phyloP scores from a whole-genome alignment of 2,113 vertebrate genomes.

The Caranx melampygus region DNA sequence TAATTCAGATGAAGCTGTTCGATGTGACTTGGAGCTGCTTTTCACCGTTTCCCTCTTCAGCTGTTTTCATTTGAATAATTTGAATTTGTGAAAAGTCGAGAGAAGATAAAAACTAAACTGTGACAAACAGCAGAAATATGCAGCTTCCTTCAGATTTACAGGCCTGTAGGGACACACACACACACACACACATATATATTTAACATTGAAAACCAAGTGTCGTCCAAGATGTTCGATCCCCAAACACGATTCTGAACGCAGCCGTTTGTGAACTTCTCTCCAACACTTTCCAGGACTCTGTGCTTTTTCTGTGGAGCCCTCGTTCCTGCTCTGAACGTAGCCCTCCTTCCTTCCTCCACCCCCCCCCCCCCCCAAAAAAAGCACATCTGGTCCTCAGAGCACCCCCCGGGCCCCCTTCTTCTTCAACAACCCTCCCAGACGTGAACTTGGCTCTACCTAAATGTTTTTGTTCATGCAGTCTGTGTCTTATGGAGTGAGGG shows the following conservation, averaged over 20 bases:
- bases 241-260: not conserved
- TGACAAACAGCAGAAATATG: not conserved
- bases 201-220: not conserved
- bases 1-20: not conserved
- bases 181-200: no score
- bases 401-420: constrained; percentile 74
- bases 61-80: not conserved
- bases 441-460: constrained; percentile 80
- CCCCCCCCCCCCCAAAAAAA: constrained; percentile 24
- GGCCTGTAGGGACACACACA: no score
- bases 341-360: constrained; percentile 22
- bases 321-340: constrained; percentile 12
- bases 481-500: constrained; percentile 42
- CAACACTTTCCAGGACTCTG: constrained; percentile 33
- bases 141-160: not conserved
- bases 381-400: constrained; percentile 80
- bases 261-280: not conserved
- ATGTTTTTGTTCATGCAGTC: constrained; percentile 79
- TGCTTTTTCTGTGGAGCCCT: constrained; percentile 46
- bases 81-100: not conserved
- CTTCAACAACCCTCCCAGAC: constrained; percentile 75
- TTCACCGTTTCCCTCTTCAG: not conserved
- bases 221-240: not conserved
- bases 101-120: not conserved
- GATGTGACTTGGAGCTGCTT: not conserved